Conservation (phyloP, 2,888 invertebrate species). For the Cryptus armator region DNA sequence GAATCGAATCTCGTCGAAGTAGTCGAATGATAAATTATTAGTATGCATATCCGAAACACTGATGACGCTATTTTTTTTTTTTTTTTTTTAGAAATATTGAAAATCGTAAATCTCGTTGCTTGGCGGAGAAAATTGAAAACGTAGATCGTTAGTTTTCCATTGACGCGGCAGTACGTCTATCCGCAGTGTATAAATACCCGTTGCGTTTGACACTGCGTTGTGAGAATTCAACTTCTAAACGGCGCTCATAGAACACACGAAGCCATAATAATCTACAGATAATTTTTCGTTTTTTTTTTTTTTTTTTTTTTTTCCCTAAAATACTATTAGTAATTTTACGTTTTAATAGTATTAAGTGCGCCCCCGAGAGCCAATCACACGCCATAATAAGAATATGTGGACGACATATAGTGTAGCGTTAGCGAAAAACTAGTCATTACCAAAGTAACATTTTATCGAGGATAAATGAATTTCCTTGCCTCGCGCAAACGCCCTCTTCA, state of each 20-base stretch:
- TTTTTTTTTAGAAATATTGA: not conserved
- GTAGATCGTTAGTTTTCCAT: not conserved
- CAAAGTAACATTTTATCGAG: conserved; percentile 81
- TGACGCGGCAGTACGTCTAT: conserved; percentile 7
- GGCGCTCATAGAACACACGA: conserved; percentile 45
- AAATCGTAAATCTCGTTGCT: conserved; percentile 3
- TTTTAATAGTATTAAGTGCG: conserved; percentile 54
- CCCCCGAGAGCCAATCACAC: conserved; percentile 65
- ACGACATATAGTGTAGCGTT: conserved; percentile 75
- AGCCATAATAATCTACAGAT: conserved; percentile 70
- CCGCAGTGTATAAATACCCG: not conserved
- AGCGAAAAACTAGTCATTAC: conserved; percentile 84
- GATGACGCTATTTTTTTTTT: not conserved
- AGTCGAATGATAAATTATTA: not conserved
- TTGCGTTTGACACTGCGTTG: not conserved
- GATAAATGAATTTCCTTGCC: conserved; percentile 68
- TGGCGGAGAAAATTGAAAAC: not conserved
- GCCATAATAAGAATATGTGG: conserved; percentile 68
- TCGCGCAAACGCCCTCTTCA: conserved; percentile 49
- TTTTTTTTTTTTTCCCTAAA: conserved; percentile 65
- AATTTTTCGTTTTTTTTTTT: conserved; percentile 55
- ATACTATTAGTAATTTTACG: conserved; percentile 64
- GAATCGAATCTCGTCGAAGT: conserved; percentile 1
- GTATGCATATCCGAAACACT: not conserved
- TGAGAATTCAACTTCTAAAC: not conserved